Conservation (phyloP, 2,113 vertebrate genomes). For the Tinamus guttatus region DNA sequence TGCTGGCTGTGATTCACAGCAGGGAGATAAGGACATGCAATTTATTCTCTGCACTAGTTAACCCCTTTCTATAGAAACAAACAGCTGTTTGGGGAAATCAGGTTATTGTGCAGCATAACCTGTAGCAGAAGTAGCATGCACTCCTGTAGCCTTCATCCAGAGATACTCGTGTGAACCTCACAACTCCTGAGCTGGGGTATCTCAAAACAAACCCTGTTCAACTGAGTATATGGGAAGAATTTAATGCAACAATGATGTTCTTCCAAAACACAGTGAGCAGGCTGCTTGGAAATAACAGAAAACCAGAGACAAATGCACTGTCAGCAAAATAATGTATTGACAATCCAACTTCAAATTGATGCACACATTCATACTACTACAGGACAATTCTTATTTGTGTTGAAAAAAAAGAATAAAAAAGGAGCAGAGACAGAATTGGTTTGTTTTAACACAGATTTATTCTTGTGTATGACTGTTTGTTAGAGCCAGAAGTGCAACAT, state of each 20-base stretch:
- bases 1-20: neutral
- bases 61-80: neutral
- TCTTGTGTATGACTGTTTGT: neutral
- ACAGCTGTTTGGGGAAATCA: neutral
- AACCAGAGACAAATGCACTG: accelerated
- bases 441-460: constrained; percentile 34
- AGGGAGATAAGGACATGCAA: accelerated
- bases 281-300: neutral
- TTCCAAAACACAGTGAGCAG: neutral
- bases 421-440: neutral
- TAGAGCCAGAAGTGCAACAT: neutral
- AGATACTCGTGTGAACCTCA: too few species aligned
- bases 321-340: neutral
- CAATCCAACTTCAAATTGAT: neutral
- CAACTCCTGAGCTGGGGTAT: too few species aligned
- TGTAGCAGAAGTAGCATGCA: neutral
- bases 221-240: too few species aligned
- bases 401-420: neutral
- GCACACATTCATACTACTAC: too few species aligned
- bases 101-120: neutral
- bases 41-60: neutral
- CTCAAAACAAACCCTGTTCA: too few species aligned
- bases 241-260: neutral
- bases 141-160: too few species aligned
- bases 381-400: too few species aligned